Evolutionary conservation across 2,797 vertebrate genomes (phyloP).

Genomic region (Microchirus variegatus): DNA sequence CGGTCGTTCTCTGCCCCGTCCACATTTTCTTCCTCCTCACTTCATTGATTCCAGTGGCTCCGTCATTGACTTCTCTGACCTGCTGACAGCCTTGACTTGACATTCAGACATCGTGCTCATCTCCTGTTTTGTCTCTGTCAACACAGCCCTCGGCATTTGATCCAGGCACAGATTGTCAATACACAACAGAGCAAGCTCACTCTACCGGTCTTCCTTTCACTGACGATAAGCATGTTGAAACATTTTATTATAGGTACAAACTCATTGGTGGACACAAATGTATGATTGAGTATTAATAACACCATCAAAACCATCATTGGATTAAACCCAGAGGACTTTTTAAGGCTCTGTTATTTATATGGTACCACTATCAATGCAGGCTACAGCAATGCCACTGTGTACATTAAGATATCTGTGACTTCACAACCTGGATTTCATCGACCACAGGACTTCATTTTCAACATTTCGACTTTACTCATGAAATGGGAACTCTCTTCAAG

Average conservation of each 20-base stretch:
- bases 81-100: constrained; percentile 60
- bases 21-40: constrained; percentile 11
- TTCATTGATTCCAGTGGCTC: constrained; percentile 58
- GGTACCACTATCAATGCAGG: no score
- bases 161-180: constrained; percentile 60
- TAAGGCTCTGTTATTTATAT: no score
- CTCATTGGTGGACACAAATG: neutral
- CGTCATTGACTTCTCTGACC: constrained; percentile 64
- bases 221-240: neutral
- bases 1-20: constrained; percentile 1
- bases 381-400: no score
- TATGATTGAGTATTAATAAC: neutral
- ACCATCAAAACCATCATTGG: no score
- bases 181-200: constrained; percentile 19
- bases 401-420: no score
- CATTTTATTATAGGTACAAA: neutral
- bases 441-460: no score
- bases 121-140: constrained; percentile 62
- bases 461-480: no score
- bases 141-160: constrained; percentile 52
- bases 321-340: no score
- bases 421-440: no score
- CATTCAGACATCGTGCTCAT: constrained; percentile 62
- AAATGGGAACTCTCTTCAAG: no score
- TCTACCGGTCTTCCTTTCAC: constrained; percentile 12